Base-by-base conservation (phyloP, 30 jellyfish, hydroid and myxozoan genomes). In the Hydra vulgaris region DNA sequence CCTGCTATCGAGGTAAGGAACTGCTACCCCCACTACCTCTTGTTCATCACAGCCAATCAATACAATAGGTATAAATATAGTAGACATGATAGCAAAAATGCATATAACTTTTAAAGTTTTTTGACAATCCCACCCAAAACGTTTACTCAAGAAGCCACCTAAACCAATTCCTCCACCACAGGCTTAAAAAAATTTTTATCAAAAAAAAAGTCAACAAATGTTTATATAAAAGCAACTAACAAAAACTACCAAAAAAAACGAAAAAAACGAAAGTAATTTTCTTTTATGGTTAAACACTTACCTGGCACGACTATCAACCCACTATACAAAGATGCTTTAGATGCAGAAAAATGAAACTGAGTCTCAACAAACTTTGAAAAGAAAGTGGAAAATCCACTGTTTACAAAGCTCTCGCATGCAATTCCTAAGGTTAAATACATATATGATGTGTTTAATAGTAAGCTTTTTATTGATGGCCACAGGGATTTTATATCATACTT, bases 261-360 rank as follows among this genome's bases (percentile, higher is more conserved):
- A n/a, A n/a, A n/a, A n/a, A n/a, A n/a, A n/a, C n/a, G n/a, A n/a
- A n/a, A n/a, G n/a, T n/a, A n/a, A n/a, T n/a, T n/a, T n/a, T n/a
- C n/a, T n/a, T n/a, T n/a, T n/a, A n/a, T n/a, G n/a, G n/a, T n/a
- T n/a, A n/a, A n/a, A n/a, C n/a, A 40, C 61, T 78, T 52, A 22
- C 97, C 96, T 17, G 96, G 95, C 8, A 89, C 84, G 21, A 89
- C 86, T n/a, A 78, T 84, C 21, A 82, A 24, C 21, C 97, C 97
- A 69, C 94, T 82, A 55, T 85, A 89, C 56, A 85, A 80, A 21
- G 95, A 82, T 18, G 97, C 97, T 17, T 52, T 77, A 0, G 97
- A 89, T 12, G 97, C 80, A n/a, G 97, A 7, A 12, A 80, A 79
- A 26, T 73, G 79, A 66, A 73, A 89, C 81, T 89, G 95, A 54